Evolutionary conservation across 2,113 vertebrate species (phyloP), one percentile per base, ranked within the genome.

Genomic region (Grallaria varia): DNA sequence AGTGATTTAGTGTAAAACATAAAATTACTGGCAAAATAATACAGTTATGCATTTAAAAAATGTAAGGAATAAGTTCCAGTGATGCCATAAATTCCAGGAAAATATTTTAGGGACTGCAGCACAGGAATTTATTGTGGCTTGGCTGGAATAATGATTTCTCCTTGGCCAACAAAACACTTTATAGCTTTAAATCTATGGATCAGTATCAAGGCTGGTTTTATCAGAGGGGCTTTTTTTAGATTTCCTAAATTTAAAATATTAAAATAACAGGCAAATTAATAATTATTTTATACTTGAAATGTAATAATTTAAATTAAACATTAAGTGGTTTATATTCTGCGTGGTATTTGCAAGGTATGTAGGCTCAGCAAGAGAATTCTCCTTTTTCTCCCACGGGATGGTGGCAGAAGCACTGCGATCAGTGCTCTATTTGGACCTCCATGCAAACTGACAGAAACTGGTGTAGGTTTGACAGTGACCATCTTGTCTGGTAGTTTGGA

Each of bases 1-100:
- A 89, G 60, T 94, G 90, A 96, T 96, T 95, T 94, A 97, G 44
- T 50, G 66, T 74, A 92, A 94, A 86, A 92, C 95, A 96, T 97
- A 90, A 96, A 97, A 95, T 92, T 80, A 80, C 94, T 97, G 95
- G 95, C 92, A 96, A 96, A 96, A 95, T 95, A 96, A 93, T 94
- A 84, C 86, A 88, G 63, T 87, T 84, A 93, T 89, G 89, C 87
- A 77, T 84, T 97, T 92, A 75, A 93, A 83, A 96, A 96, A 90
- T 95, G 85, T 87, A 90, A 93, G 76, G 83, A 96, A 92, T 95
- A 96, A 78, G 95, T 97, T 97, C 93, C 95, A 96, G 49, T 84
- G 88, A 97, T 95, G 90, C 95, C 96, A 94, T 94, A 96, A 96
- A 97, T 97, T 96, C 96, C 96, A 95, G 83, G 44, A 94, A 94